Evolutionary conservation across 2,888 invertebrate genomes (phyloP).

Genomic region (Geotrupes spiniger): DNA sequence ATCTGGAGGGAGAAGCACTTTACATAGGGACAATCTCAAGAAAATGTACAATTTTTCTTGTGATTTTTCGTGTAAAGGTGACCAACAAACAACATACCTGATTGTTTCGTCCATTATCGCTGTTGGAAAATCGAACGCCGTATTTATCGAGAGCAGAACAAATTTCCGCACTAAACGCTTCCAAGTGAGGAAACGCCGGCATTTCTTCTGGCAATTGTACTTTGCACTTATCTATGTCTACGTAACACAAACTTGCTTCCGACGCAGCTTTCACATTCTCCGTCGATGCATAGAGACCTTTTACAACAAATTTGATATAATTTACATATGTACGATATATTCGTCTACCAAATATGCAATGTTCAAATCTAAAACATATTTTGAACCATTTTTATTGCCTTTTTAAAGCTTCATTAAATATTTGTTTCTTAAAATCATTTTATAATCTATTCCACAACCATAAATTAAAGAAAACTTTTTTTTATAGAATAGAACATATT

Average conservation of each 20-base stretch:
- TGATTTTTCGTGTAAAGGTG: no score
- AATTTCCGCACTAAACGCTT: constrained; percentile 84
- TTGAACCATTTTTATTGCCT: no score
- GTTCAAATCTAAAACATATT: no score
- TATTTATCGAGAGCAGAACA: constrained; percentile 71
- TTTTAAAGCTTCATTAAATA: no score
- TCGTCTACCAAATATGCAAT: not conserved
- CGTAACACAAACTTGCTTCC: constrained; percentile 89
- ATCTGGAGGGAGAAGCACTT: no score
- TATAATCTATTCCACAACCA: no score
- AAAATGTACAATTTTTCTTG: no score
- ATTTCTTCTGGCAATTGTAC: constrained; percentile 95
- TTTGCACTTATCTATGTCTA: constrained; percentile 91
- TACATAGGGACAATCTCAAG: no score
- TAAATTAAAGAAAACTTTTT: no score
- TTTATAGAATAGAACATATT: no score
- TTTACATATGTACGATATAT: not conserved
- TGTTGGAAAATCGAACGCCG: constrained; percentile 49
- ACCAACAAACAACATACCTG: constrained; percentile 27
- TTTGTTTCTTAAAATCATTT: no score
- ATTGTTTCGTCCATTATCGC: constrained; percentile 33
- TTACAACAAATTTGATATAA: constrained; percentile 17
- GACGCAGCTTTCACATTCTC: constrained; percentile 66
- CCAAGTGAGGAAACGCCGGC: constrained; percentile 87
- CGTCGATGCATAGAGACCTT: constrained; percentile 62